phyloP scores from a whole-genome alignment of 2,888 invertebrate genomes.

The Acleris holmiana region DNA sequence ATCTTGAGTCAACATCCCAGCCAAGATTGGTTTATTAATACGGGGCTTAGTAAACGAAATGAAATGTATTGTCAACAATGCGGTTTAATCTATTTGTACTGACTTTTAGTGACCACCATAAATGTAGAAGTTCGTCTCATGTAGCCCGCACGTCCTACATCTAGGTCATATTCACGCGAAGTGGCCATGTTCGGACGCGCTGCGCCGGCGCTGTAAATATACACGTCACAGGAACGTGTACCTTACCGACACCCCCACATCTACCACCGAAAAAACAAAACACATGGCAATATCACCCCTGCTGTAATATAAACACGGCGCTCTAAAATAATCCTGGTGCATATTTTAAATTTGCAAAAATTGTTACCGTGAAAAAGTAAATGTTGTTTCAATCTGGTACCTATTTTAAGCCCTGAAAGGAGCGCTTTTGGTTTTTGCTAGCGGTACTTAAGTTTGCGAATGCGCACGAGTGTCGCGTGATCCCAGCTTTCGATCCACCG shows the following conservation, averaged over 20 bases:
- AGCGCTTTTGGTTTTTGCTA: not conserved
- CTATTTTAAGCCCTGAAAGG: constrained; percentile 8
- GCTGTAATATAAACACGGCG: constrained; percentile 12
- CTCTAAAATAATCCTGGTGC: not conserved
- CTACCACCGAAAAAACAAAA: constrained; percentile 10
- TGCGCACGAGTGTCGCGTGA: constrained; percentile 36
- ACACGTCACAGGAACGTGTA: constrained; percentile 71
- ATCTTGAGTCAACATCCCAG: too few species aligned
- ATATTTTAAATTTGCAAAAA: constrained; percentile 13
- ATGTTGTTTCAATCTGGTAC: not conserved
- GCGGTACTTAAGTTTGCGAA: constrained; percentile 14
- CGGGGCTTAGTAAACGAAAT: too few species aligned
- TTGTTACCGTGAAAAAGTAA: constrained; percentile 10
- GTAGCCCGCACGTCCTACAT: constrained; percentile 54
- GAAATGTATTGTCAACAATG: too few species aligned
- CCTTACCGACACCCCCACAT: constrained; percentile 42
- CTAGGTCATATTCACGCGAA: constrained; percentile 78
- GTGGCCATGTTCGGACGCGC: constrained; percentile 69
- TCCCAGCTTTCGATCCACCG: constrained; percentile 34
- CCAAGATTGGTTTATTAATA: too few species aligned
- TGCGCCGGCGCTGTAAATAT: constrained; percentile 74
- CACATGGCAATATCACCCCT: constrained; percentile 36
- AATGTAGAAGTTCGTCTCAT: constrained; percentile 45
- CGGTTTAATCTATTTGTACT: too few species aligned
- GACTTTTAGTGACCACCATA: too few species aligned